Evolutionary conservation across 92 coral and sea anemone species (phyloP).

Genomic region (Blastomussa wellsi): DNA sequence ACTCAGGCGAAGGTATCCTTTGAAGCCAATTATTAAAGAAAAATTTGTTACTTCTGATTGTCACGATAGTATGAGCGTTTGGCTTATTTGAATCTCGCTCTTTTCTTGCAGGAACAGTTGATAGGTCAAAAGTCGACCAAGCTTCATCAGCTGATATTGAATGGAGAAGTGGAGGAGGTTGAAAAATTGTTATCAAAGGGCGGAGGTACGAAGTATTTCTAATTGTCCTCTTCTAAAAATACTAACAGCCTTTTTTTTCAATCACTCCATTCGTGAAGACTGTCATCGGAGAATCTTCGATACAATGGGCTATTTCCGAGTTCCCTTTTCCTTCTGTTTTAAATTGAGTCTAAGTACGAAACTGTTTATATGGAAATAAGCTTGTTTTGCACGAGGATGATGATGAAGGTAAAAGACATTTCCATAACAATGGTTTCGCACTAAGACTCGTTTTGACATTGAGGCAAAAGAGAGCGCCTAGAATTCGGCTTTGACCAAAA

Average conservation of each 20-base stretch:
- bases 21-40: background rate
- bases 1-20: background rate
- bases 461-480: background rate
- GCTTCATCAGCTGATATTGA: conserved; percentile 35
- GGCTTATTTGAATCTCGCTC: background rate
- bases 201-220: conserved; percentile 6
- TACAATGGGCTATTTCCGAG: too few relatives aligned
- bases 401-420: too few relatives aligned
- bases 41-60: background rate
- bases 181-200: conserved; percentile 33
- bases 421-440: too few relatives aligned
- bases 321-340: too few relatives aligned
- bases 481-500: background rate
- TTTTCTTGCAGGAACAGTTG: conserved; percentile 10
- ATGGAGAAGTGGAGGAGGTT: conserved; percentile 37
- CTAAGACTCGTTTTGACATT: too few relatives aligned
- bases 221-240: background rate
- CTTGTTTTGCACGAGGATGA: too few relatives aligned
- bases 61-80: background rate
- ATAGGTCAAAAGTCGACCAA: conserved; percentile 15
- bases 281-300: too few relatives aligned
- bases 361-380: too few relatives aligned
- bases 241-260: too few relatives aligned
- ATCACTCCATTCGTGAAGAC: too few relatives aligned
- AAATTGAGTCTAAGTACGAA: too few relatives aligned